These are phyloP conservation scores for Microchirus variegatus DNA, from an alignment of 2,797 vertebrate species.

Conservation along the genomic window DNA sequence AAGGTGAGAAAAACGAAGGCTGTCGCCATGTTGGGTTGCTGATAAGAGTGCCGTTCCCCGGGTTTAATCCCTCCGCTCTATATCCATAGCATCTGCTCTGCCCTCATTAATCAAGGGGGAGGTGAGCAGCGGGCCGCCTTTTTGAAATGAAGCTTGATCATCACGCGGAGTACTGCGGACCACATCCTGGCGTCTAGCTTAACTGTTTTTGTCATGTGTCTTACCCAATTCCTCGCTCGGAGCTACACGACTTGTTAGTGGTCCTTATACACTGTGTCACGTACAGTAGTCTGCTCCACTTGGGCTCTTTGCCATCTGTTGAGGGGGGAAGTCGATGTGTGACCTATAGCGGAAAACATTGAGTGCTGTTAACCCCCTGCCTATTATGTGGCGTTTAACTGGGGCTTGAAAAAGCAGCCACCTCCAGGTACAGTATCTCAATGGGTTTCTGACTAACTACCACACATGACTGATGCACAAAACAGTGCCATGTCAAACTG, in stretches of 20 bases:
- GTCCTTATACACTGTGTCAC: constrained; percentile 37
- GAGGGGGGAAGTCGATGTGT: constrained; percentile 18
- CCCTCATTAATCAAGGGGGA: constrained; percentile 72
- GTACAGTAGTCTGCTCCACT: constrained; percentile 20
- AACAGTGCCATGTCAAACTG: constrained; percentile 1
- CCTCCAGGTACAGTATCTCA: constrained; percentile 45
- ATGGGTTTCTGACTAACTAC: constrained; percentile 32
- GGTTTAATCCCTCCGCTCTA: constrained; percentile 36
- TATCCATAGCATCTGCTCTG: constrained; percentile 70
- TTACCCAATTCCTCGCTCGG: constrained; percentile 30
- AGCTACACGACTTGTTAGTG: constrained; percentile 52
- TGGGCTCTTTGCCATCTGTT: constrained; percentile 59
- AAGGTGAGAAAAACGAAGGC: constrained; percentile 63
- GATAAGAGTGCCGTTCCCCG: constrained; percentile 29
- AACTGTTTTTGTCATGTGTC: constrained; percentile 47
- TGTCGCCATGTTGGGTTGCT: constrained; percentile 34
- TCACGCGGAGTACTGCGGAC: constrained; percentile 45
- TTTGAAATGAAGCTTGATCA: constrained; percentile 63
- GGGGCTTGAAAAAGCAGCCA: constrained; percentile 52
- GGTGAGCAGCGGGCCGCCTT: constrained; percentile 63
- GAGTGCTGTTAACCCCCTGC: constrained; percentile 51
- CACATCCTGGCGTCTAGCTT: constrained; percentile 43
- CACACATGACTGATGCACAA: constrained; percentile 40
- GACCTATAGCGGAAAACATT: constrained; percentile 44
- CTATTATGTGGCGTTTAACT: constrained; percentile 49